Conservation (phyloP, 2,113 vertebrate species). For the Carassius carassius region DNA sequence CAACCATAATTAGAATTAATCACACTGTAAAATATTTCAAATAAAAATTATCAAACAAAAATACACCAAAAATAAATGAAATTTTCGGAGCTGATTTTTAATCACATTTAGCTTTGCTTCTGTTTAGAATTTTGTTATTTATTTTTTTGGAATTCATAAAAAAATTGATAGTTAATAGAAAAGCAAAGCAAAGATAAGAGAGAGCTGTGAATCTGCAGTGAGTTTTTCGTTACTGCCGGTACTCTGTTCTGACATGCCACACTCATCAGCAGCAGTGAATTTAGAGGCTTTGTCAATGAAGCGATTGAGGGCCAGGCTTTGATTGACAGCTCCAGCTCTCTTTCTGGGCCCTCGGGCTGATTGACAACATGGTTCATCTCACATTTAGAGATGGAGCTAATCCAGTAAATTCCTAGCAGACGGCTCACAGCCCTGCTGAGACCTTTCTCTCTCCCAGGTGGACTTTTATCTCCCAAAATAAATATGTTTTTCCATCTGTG, state of each 20-base stretch:
- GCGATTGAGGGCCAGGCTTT: conserved; percentile 74
- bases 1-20: no score
- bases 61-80: background rate
- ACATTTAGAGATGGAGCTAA: conserved; percentile 93
- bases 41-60: background rate
- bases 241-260: conserved; percentile 72
- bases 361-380: conserved; percentile 85
- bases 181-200: background rate
- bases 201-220: conserved; percentile 60
- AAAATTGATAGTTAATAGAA: background rate
- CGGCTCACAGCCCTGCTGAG: conserved; percentile 72
- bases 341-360: conserved; percentile 77
- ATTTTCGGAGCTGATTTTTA: background rate
- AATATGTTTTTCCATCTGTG: conserved; percentile 77
- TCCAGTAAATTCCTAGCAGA: conserved; percentile 85
- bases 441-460: conserved; percentile 83
- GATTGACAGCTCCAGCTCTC: conserved; percentile 81
- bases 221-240: conserved; percentile 64
- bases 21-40: no score
- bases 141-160: background rate
- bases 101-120: background rate
- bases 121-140: background rate
- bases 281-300: conserved; percentile 75
- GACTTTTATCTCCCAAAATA: conserved; percentile 86
- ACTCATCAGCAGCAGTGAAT: conserved; percentile 73